phyloP scores from a whole-genome alignment of 1,140 invertebrate genomes.

The Homalodisca vitripennis region DNA sequence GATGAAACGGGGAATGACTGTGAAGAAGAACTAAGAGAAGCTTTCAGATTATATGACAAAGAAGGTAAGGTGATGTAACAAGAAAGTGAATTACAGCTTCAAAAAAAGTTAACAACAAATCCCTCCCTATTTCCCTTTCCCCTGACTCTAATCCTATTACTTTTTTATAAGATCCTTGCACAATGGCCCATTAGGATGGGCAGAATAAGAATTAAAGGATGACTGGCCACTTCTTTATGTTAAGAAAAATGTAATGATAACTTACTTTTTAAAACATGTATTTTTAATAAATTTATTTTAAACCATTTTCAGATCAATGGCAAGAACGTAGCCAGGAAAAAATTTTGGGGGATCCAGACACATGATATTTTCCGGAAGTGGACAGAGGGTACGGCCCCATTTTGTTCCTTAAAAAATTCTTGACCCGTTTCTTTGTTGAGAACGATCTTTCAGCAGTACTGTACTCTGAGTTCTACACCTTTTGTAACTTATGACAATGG shows the following conservation, averaged over 20 bases:
- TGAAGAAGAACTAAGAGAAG: conserved; percentile 82
- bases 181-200: background rate
- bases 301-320: too few relatives aligned
- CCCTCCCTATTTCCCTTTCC: background rate
- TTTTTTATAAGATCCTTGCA: background rate
- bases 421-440: too few relatives aligned
- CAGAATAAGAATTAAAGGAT: background rate
- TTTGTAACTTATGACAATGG: too few relatives aligned
- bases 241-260: background rate
- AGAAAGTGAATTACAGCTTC: background rate
- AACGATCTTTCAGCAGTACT: too few relatives aligned
- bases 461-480: too few relatives aligned
- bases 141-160: background rate
- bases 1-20: conserved; percentile 81
- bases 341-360: too few relatives aligned
- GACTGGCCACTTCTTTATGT: background rate
- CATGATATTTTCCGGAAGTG: too few relatives aligned
- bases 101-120: background rate
- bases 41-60: conserved; percentile 87
- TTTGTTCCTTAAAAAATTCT: too few relatives aligned
- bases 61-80: conserved; percentile 54
- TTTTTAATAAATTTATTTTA: too few relatives aligned
- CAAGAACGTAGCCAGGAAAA: too few relatives aligned
- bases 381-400: too few relatives aligned
- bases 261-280: too few relatives aligned